Evolutionary conservation across 35 echinoderm and acorn worm genomes (phyloP).

Genomic region (Apostichopus japonicus): DNA sequence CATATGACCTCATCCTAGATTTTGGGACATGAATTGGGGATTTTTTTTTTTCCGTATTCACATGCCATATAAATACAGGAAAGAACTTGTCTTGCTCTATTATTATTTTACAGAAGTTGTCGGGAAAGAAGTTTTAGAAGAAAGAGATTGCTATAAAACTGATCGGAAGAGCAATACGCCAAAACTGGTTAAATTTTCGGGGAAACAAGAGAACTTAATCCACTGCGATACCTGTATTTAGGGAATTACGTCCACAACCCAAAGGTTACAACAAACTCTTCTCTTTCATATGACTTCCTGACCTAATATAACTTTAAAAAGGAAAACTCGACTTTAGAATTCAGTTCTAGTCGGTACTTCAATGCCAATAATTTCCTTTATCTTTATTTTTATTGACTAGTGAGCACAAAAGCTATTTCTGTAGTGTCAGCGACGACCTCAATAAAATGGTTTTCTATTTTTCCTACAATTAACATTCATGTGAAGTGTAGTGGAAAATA

Average conservation of each 20-base stretch:
- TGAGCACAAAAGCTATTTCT: neutral
- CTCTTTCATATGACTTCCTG: conserved; percentile 10
- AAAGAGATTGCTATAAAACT: too few species aligned
- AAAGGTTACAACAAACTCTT: neutral
- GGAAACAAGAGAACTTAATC: too few species aligned
- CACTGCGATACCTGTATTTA: too few species aligned
- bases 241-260: too few species aligned
- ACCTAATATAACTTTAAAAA: neutral
- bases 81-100: too few species aligned
- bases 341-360: neutral
- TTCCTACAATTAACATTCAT: neutral
- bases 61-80: too few species aligned
- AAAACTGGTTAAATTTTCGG: too few species aligned
- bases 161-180: too few species aligned
- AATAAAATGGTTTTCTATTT: neutral
- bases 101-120: too few species aligned
- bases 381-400: neutral
- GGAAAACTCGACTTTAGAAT: neutral
- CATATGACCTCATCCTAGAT: neutral
- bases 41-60: neutral
- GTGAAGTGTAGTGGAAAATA: neutral
- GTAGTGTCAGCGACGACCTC: neutral
- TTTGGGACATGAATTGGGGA: neutral
- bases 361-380: neutral
- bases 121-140: too few species aligned